phyloP scores from a whole-genome alignment of 2,113 vertebrate genomes.

The Lonchura striata region DNA sequence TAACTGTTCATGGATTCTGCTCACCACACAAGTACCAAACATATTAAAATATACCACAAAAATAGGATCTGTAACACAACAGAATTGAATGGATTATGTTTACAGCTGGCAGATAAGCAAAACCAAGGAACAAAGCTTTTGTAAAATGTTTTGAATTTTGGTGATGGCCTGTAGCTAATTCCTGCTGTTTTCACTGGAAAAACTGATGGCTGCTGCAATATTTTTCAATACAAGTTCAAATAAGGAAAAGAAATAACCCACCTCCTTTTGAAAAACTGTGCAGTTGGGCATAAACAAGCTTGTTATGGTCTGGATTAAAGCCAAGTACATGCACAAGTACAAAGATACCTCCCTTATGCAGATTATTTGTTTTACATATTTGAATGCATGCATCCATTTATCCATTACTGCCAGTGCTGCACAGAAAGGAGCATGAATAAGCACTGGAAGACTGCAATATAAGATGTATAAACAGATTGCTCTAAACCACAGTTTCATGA shows the following conservation, averaged over 20 bases:
- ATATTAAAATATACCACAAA: constrained; percentile 18
- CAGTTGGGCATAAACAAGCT: constrained; percentile 50
- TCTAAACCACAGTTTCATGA: neutral
- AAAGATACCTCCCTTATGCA: constrained; percentile 10
- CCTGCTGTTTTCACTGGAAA: constrained; percentile 51
- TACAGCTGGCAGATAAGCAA: constrained; percentile 57
- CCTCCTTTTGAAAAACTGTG: constrained; percentile 19
- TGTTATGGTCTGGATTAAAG: constrained; percentile 11
- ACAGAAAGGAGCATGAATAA: neutral
- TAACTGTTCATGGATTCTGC: neutral
- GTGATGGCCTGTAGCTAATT: constrained; percentile 51
- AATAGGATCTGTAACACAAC: constrained; percentile 17
- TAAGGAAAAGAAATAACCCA: constrained; percentile 49
- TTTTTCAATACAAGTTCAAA: constrained; percentile 49
- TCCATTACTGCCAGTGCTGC: neutral
- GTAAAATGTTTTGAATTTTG: constrained; percentile 46
- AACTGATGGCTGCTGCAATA: constrained; percentile 41
- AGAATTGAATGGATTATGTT: constrained; percentile 29
- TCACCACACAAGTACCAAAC: neutral
- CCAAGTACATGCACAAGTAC: neutral
- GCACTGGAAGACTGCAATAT: neutral
- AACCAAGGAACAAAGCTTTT: constrained; percentile 39
- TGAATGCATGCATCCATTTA: constrained; percentile 14
- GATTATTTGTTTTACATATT: neutral
- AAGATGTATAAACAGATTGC: neutral